Evolutionary conservation across 1,140 invertebrate genomes (phyloP).

Genomic region (Saxidomus purpurata): DNA sequence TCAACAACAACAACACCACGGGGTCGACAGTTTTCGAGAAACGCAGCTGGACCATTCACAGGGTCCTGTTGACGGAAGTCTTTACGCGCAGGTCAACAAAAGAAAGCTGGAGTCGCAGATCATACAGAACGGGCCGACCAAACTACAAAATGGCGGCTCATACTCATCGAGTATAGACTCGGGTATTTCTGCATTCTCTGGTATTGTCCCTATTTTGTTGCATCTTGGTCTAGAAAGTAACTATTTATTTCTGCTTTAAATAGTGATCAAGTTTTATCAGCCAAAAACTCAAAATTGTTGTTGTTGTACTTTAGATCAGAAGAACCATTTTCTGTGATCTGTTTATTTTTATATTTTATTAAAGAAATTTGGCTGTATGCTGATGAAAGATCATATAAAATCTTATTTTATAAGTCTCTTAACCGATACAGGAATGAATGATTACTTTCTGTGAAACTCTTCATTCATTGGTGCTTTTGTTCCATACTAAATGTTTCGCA

Average conservation of each 20-base stretch:
- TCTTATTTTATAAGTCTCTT: too few species aligned
- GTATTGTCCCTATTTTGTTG: slow-evolving; percentile 69
- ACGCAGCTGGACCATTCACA: slow-evolving; percentile 88
- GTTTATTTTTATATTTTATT: too few species aligned
- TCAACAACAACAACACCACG: slow-evolving; percentile 31
- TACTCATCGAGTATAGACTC: slow-evolving; percentile 81
- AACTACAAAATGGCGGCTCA: slow-evolving; percentile 72
- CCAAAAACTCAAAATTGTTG: too few species aligned
- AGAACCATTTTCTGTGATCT: too few species aligned
- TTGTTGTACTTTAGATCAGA: too few species aligned
- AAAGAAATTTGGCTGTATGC: too few species aligned
- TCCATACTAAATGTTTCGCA: too few species aligned
- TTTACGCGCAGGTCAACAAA: slow-evolving; percentile 91
- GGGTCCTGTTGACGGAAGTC: slow-evolving; percentile 94
- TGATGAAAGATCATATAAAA: too few species aligned
- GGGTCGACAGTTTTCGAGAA: slow-evolving; percentile 71
- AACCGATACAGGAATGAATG: too few species aligned
- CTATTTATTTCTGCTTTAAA: neutral
- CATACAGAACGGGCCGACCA: slow-evolving; percentile 62
- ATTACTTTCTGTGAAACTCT: too few species aligned
- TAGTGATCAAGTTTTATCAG: too few species aligned
- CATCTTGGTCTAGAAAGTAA: slow-evolving; percentile 35
- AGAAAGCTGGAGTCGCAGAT: slow-evolving; percentile 70
- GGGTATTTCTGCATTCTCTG: slow-evolving; percentile 78
- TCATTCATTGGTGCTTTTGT: too few species aligned